Percentiles rank a stretch among this genome's conserved stretches.
Conservation (phyloP, 2,888 invertebrate genomes). For the Dicyrtoma fusca region DNA sequence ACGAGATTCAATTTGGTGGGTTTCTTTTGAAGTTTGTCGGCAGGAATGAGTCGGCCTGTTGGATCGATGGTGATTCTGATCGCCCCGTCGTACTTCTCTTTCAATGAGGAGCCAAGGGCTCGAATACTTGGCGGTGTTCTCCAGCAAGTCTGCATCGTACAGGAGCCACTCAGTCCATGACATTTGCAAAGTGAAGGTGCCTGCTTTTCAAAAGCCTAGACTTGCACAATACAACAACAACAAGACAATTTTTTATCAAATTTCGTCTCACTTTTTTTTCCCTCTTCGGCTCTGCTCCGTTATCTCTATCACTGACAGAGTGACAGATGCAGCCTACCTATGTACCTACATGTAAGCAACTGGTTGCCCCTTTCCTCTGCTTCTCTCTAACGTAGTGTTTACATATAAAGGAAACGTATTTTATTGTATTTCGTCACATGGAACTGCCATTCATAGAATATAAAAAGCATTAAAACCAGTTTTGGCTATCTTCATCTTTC, state of each 20-base stretch:
- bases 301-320: too few relatives aligned
- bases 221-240: conserved; percentile 27
- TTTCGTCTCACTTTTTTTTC: background rate
- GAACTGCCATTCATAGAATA: too few relatives aligned
- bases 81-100: conserved; percentile 85
- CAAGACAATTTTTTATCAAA: background rate
- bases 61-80: conserved; percentile 87
- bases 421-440: too few relatives aligned
- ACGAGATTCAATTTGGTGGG: conserved; percentile 81
- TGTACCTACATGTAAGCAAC: too few relatives aligned
- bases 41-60: conserved; percentile 86
- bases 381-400: too few relatives aligned
- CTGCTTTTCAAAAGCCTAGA: conserved; percentile 65
- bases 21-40: conserved; percentile 76
- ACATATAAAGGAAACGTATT: too few relatives aligned
- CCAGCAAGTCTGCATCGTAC: conserved; percentile 88
- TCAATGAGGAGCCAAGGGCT: conserved; percentile 77
- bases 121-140: conserved; percentile 84
- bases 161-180: conserved; percentile 89
- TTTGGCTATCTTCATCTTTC: too few relatives aligned
- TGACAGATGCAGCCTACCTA: too few relatives aligned
- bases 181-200: conserved; percentile 80
- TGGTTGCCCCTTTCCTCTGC: too few relatives aligned
- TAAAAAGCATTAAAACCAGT: too few relatives aligned
- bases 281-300: background rate